A percentile compares a stretch with the other conserved stretches of the same genome.
phyloP scores from a whole-genome alignment of 1,140 invertebrate species.

The Physella acuta region DNA sequence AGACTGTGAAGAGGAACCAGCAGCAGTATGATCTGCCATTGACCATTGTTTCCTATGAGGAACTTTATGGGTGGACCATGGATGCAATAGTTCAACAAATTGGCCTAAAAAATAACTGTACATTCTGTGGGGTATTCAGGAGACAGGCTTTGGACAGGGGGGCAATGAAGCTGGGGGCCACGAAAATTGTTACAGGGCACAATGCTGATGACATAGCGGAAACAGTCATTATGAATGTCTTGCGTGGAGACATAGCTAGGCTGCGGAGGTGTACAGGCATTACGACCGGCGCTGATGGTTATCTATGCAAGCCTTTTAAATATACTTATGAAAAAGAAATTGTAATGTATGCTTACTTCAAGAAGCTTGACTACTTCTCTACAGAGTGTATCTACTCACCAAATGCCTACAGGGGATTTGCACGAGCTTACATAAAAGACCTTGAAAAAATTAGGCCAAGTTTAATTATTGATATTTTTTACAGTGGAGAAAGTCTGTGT shows the following conservation, averaged over 20 bases:
- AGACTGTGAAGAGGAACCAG: conserved; percentile 91
- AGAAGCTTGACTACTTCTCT: conserved; percentile 96
- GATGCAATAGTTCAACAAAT: conserved; percentile 95
- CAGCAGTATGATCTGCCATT: conserved; percentile 91
- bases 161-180: conserved; percentile 80
- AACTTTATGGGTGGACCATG: conserved; percentile 99
- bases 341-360: conserved; percentile 97
- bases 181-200: conserved; percentile 96
- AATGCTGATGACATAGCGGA: conserved; percentile 99
- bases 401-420: conserved; percentile 93
- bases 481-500: conserved; percentile 88
- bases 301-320: conserved; percentile 95
- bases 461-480: conserved; percentile 94
- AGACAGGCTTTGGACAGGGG: conserved; percentile 94
- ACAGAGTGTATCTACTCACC: conserved; percentile 99
- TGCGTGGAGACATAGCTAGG: conserved; percentile 93
- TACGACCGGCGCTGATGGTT: conserved; percentile 79
- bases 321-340: conserved; percentile 99
- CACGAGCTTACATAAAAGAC: conserved; percentile 90
- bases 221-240: conserved; percentile 95
- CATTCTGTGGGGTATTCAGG: conserved; percentile 96
- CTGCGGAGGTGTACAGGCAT: conserved; percentile 88
- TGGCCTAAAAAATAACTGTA: conserved; percentile 97
- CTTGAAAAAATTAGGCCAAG: conserved; percentile 89
- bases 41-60: conserved; percentile 96